A percentile compares a stretch with the other conserved stretches of the same genome.
phyloP scores from a whole-genome alignment of 2,888 invertebrate genomes.

The Rhorus exstirpatorius region DNA sequence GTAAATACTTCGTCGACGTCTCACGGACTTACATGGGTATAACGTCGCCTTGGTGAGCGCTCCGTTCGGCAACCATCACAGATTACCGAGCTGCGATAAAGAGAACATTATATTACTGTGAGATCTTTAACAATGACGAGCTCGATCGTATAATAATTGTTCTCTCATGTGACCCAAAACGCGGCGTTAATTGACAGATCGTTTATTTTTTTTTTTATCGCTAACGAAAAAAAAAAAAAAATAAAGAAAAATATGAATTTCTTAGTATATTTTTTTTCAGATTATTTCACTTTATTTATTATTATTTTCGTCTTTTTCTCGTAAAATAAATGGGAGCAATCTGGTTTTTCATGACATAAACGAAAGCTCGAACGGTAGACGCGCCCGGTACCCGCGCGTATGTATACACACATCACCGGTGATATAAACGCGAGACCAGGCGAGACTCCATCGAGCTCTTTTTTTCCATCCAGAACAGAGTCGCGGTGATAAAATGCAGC shows the following conservation, averaged over 20 bases:
- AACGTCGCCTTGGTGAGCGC: conserved; percentile 42
- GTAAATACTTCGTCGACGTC: conserved; percentile 74
- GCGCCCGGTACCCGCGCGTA: too few relatives aligned
- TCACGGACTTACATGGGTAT: conserved; percentile 27
- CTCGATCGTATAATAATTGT: conserved; percentile 22
- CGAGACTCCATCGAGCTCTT: conserved; percentile 55
- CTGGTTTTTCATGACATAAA: background rate
- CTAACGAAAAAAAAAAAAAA: conserved; percentile 2
- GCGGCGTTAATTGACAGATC: too few relatives aligned
- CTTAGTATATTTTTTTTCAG: background rate
- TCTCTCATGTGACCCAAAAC: background rate
- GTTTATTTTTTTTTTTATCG: too few relatives aligned
- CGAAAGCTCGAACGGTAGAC: conserved; percentile 8
- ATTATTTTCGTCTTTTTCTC: background rate
- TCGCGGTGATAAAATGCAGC: conserved; percentile 68
- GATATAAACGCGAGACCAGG: conserved; percentile 60
- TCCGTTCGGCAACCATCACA: conserved; percentile 76
- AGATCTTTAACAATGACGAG: conserved; percentile 13
- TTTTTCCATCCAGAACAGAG: conserved; percentile 27
- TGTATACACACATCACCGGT: background rate
- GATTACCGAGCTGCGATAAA: conserved; percentile 80
- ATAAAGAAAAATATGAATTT: background rate
- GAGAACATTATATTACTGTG: conserved; percentile 22
- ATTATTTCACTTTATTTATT: background rate
- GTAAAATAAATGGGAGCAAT: background rate